phyloP scores from a whole-genome alignment of 2,113 vertebrate genomes.

The Malurus cyaneus region DNA sequence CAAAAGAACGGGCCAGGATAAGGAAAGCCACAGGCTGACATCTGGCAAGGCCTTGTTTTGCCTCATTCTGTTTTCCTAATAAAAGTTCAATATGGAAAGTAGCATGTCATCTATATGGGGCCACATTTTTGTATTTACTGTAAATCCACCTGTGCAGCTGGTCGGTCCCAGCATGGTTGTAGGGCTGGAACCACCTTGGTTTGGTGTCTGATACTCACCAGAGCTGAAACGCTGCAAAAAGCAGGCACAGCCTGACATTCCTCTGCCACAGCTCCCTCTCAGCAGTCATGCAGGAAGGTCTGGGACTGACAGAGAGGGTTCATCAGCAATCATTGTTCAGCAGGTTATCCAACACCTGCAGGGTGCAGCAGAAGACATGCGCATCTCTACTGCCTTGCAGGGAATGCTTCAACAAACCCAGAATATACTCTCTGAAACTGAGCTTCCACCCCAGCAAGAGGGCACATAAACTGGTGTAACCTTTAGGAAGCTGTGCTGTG shows the following conservation, averaged over 20 bases:
- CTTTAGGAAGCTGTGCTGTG: background rate
- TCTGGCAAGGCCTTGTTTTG: background rate
- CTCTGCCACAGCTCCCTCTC: background rate
- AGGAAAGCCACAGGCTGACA: background rate
- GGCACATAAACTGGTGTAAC: background rate
- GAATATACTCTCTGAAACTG: background rate
- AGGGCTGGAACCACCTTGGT: background rate
- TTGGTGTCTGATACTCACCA: background rate
- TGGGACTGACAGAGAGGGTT: background rate
- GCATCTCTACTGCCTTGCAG: rapidly evolving
- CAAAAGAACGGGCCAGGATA: background rate
- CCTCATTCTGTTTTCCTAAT: background rate
- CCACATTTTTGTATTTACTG: background rate
- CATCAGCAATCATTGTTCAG: background rate
- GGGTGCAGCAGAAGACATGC: background rate
- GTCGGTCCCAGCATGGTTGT: background rate
- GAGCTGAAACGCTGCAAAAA: background rate
- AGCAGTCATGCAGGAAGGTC: rapidly evolving
- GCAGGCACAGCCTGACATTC: background rate
- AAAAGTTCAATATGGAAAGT: background rate
- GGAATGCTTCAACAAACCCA: background rate
- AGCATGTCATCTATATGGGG: background rate
- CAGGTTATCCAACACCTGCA: background rate
- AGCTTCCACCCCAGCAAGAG: background rate
- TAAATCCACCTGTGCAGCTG: background rate